A percentile compares a stretch with the other conserved stretches of the same genome.
phyloP scores from a whole-genome alignment of 2,113 vertebrate species.

The Ammodytes marinus region DNA sequence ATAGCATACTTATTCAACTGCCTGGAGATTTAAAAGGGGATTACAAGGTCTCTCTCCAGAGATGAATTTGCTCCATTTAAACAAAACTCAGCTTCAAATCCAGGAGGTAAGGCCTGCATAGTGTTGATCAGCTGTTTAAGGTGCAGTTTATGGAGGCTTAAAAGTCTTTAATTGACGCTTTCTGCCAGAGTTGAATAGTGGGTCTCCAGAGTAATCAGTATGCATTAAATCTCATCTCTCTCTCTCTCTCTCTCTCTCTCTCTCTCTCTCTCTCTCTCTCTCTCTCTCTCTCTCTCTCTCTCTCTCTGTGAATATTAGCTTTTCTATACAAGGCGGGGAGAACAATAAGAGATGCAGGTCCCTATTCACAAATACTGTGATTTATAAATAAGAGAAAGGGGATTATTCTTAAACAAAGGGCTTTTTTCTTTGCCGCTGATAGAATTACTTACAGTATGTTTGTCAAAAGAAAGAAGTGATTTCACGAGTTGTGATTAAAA shows the following conservation, averaged over 20 bases:
- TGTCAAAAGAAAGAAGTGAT: constrained; percentile 50
- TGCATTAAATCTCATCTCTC: constrained; percentile 84
- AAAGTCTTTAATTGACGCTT: constrained; percentile 82
- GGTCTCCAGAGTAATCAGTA: constrained; percentile 87
- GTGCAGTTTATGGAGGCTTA: constrained; percentile 83
- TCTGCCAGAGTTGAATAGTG: constrained; percentile 73
- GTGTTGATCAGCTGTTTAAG: constrained; percentile 80
- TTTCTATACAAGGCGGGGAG: constrained; percentile 65
- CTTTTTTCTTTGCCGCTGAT: constrained; percentile 31
- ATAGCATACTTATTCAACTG: constrained; percentile 72
- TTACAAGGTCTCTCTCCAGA: constrained; percentile 76
- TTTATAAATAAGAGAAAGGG: constrained; percentile 55
- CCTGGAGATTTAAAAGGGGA: constrained; percentile 72
- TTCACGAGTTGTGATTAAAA: constrained; percentile 71
- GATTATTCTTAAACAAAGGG: constrained; percentile 51
- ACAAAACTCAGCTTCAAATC: constrained; percentile 73
- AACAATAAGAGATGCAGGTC: constrained; percentile 69
- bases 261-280: constrained; percentile 51
- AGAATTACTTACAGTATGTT: constrained; percentile 58
- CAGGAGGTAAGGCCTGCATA: constrained; percentile 52
- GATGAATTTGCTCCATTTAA: constrained; percentile 80
- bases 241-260: constrained; percentile 26
- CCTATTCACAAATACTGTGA: constrained; percentile 62
- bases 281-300: constrained; percentile 37
- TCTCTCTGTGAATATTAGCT: constrained; percentile 80